Evolutionary conservation across 2,797 vertebrate species (phyloP), one percentile per base, ranked within the genome.

Genomic region (Sebastiscus albofasciatus): DNA sequence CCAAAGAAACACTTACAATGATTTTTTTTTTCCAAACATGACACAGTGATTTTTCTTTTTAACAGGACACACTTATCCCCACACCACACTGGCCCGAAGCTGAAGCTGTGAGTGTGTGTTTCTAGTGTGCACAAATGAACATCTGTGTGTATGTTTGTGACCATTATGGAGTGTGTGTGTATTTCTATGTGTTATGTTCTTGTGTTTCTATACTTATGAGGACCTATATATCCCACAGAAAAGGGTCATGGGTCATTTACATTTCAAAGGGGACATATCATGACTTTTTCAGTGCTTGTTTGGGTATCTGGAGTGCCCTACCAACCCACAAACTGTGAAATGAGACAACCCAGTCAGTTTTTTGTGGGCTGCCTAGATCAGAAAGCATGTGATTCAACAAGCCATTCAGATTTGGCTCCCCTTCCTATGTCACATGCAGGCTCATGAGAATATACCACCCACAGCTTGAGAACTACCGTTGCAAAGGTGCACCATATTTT

Each of bases 11-110:
- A 81, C 79, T 76, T 67, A 75, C 8, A 73, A 76, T 77, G 61
- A 75, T 81, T 79, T 76, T 72, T 70, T 69, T 67, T 67, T 66
- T 65, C 54, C 20, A 81, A 83, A 90, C 81, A 83, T 79, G 79
- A 93, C 92, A 93, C 93, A 89, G 90, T 91, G 84, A 85, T 91
- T 90, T 85, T 83, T 70, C 72, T 75, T 81, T 81, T 67, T 22
- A 75, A 74, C 81, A 84, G 76, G 81, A 90, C 73, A 73, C 46
- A 75, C 29, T 42, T 75, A 71, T 81, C 70, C 80, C 73, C 72
- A 75, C 58, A 67, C 83, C n/a, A 2, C 77, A 86, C 75, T 54
- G 76, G 84, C 59, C 61, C 75, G 46, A 76, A 83, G 67, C 78
- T 67, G 55, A 70, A 83, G 76, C 68, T 75, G 78, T 62, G 77